Conservation (phyloP, 2,113 vertebrate species). For the Talpa occidentalis region DNA sequence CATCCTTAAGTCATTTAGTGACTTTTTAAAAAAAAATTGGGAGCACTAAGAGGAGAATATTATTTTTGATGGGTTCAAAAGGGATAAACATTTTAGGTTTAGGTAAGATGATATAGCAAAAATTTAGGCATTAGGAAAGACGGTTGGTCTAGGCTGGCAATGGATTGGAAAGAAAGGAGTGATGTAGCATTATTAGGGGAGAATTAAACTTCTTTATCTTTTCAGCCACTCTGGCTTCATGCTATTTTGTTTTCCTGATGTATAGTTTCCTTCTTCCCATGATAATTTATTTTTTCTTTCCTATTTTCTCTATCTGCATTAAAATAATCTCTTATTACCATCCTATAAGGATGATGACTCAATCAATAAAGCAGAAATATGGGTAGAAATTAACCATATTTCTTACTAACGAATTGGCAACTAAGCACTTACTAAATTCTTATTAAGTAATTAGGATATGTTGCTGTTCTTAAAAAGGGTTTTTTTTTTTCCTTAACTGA, state of each 20-base stretch:
- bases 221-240: not conserved
- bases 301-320: not conserved
- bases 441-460: not conserved
- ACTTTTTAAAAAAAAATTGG: not conserved
- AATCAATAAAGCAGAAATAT: not conserved
- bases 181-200: not conserved
- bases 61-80: constrained; percentile 4
- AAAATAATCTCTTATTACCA: not conserved
- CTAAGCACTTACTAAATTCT: no score
- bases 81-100: not conserved
- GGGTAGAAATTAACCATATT: no score
- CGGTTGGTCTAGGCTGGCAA: not conserved
- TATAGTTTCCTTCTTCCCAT: not conserved
- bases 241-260: not conserved
- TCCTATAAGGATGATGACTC: not conserved
- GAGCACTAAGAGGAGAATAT: not conserved
- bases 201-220: not conserved
- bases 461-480: not conserved
- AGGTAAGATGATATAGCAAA: not conserved
- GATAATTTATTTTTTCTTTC: not conserved
- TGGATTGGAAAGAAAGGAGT: not conserved
- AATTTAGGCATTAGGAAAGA: not conserved
- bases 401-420: no score
- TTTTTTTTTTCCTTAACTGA: no score
- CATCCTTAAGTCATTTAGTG: not conserved